phyloP scores from a whole-genome alignment of 2,113 vertebrate species.

The Prionailurus viverrinus region DNA sequence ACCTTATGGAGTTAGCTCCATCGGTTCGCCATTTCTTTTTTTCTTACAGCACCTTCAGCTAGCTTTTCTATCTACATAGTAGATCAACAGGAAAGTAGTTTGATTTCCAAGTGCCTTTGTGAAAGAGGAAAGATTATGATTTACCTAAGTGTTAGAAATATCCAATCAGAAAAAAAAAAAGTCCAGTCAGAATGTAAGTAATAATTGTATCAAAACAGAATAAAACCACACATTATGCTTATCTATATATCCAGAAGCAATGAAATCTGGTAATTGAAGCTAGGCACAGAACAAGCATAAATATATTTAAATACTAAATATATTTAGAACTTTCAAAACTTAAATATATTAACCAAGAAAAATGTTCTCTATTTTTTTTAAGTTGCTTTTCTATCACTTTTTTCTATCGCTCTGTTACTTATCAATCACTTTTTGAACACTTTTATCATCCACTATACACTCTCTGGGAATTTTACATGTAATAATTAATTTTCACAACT shows the following conservation, averaged over 20 bases:
- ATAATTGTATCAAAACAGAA: conserved; percentile 12
- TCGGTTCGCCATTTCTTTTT: not conserved
- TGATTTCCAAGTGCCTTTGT: conserved; percentile 54
- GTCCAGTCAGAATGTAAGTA: not conserved
- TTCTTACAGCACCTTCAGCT: not conserved
- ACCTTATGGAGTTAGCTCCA: not conserved
- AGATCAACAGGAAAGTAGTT: not conserved
- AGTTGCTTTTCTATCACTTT: not conserved
- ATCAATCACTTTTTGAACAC: not conserved
- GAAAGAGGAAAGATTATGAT: not conserved
- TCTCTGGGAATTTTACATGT: not conserved
- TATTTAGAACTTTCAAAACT: not conserved
- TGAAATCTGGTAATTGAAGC: not conserved
- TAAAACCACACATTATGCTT: not conserved
- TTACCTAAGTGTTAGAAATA: conserved; percentile 22
- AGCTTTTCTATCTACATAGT: not conserved
- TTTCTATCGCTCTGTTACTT: not conserved
- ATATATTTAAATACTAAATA: conserved; percentile 16
- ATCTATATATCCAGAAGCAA: not conserved
- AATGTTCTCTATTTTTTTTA: not conserved
- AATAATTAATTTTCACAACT: conserved; percentile 18
- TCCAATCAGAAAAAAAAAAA: not conserved
- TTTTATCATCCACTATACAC: not conserved
- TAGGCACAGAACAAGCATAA: conserved; percentile 27
- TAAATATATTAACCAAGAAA: not conserved